Conservation (phyloP, 2,797 vertebrate species). For the Microctenopoma steveboyesi region DNA sequence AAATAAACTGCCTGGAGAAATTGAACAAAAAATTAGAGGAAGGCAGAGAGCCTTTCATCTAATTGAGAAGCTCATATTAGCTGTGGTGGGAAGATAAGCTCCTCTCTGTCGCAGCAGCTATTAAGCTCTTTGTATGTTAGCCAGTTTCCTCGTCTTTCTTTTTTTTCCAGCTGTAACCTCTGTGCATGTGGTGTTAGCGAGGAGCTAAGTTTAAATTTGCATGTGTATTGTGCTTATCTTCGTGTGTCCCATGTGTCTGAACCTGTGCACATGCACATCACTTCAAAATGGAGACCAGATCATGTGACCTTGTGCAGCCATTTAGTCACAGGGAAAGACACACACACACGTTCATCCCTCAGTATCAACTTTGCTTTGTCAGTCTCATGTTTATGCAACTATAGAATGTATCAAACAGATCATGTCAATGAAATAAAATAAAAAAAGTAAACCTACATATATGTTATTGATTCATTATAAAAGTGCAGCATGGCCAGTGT, state of each 20-base stretch:
- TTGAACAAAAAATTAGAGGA: conserved; percentile 79
- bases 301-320: conserved; percentile 68
- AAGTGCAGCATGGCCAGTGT: not conserved
- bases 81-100: conserved; percentile 84
- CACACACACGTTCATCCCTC: conserved; percentile 2
- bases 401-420: not conserved
- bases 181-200: conserved; percentile 17
- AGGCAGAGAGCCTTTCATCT: conserved; percentile 79
- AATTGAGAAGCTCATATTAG: conserved; percentile 82
- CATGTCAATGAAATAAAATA: not conserved
- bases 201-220: conserved; percentile 36
- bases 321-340: conserved; percentile 26
- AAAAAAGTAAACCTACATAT: not conserved
- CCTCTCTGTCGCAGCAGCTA: conserved; percentile 75
- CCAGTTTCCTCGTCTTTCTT: conserved; percentile 50
- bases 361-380: not conserved
- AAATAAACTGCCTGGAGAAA: conserved; percentile 85
- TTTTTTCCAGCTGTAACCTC: conserved; percentile 37
- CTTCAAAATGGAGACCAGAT: conserved; percentile 71
- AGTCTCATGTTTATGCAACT: not conserved
- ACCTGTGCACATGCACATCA: conserved; percentile 37
- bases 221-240: conserved; percentile 22
- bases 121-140: conserved; percentile 74
- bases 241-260: conserved; percentile 24
- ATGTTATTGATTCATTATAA: not conserved